Percentiles rank a stretch among this genome's conserved stretches.
These are phyloP conservation scores for Pygocentrus nattereri DNA, from an alignment of 2,797 vertebrate species.

Conservation along the genomic window DNA sequence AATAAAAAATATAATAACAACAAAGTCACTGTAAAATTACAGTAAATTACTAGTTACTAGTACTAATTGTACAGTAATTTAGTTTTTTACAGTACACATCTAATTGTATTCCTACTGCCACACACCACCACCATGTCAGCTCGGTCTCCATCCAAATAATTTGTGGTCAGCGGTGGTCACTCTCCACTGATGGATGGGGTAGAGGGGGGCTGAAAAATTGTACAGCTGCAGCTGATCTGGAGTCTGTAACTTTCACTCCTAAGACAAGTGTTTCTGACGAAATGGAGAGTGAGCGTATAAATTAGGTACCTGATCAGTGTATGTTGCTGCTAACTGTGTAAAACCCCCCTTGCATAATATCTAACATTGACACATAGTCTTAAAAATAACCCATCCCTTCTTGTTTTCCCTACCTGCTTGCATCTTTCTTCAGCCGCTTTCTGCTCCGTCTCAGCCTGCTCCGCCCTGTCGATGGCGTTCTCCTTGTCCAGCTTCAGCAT, in stretches of 20 bases:
- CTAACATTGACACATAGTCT: neutral
- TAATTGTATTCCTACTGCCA: too few relatives aligned
- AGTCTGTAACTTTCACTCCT: neutral
- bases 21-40: too few relatives aligned
- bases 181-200: neutral
- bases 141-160: neutral
- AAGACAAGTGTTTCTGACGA: neutral
- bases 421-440: constrained; percentile 93
- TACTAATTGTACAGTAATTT: too few relatives aligned
- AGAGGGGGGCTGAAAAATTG: neutral
- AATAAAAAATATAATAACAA: too few relatives aligned
- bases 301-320: neutral
- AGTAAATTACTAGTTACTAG: too few relatives aligned
- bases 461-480: constrained; percentile 92
- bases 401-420: constrained; percentile 82
- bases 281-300: too few relatives aligned
- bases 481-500: constrained; percentile 96
- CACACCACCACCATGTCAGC: too few relatives aligned
- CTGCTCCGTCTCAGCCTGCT: constrained; percentile 93
- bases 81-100: too few relatives aligned
- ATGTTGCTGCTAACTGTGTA: neutral
- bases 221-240: neutral
- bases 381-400: neutral
- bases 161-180: neutral
- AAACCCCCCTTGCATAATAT: neutral